Conservation (phyloP, 2,113 vertebrate species). For the Bettongia penicillata region DNA sequence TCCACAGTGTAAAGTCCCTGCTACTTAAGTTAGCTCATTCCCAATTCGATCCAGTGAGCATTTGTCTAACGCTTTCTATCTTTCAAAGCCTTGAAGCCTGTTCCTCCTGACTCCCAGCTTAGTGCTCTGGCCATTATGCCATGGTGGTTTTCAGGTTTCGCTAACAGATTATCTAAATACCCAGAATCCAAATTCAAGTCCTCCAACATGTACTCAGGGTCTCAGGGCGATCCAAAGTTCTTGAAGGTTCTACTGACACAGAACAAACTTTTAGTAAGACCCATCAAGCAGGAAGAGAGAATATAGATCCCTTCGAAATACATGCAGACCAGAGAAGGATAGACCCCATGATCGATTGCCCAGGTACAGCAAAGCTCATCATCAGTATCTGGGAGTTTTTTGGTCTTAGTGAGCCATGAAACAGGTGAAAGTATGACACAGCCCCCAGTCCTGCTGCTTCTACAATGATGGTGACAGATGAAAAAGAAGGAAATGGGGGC, state of each 20-base stretch:
- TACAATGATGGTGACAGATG: not conserved
- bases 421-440: not conserved
- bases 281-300: not conserved
- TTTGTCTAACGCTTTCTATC: not conserved
- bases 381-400: not conserved
- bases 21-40: not conserved
- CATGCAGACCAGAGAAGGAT: not conserved
- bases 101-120: not conserved
- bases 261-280: not conserved
- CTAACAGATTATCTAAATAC: not conserved
- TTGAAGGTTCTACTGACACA: not conserved
- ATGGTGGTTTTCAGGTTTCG: not conserved
- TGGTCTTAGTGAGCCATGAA: too few relatives aligned
- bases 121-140: not conserved
- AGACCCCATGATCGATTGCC: not conserved
- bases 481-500: not conserved
- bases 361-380: not conserved
- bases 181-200: not conserved
- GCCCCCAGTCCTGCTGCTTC: not conserved
- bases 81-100: not conserved
- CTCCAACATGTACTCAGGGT: not conserved
- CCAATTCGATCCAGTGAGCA: not conserved
- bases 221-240: too few relatives aligned
- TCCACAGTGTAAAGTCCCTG: not conserved
- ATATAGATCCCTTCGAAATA: too few relatives aligned